Percentiles rank a stretch among this genome's conserved stretches.
Conservation (phyloP, 2,888 invertebrate species). For the Agapostemon virescens region DNA sequence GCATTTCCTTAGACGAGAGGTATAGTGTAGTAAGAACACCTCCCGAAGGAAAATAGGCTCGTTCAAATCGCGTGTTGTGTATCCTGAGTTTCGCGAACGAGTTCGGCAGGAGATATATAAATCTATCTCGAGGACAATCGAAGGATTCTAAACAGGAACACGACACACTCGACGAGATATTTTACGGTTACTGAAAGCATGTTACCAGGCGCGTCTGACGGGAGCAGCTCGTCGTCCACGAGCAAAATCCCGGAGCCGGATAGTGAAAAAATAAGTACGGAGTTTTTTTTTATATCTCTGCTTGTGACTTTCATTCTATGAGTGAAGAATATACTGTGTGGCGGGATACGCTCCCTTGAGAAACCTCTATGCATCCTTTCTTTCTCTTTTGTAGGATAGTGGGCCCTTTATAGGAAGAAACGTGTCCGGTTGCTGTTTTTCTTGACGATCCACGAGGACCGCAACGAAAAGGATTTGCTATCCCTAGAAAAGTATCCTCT, state of each 20-base stretch:
- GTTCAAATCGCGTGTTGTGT: slow-evolving; percentile 6
- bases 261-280: slow-evolving; percentile 54
- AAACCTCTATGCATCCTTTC: no score
- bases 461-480: not conserved
- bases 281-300: slow-evolving; percentile 15
- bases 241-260: slow-evolving; percentile 10
- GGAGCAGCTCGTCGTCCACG: not conserved
- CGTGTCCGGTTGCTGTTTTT: not conserved
- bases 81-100: slow-evolving; percentile 33
- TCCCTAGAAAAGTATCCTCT: not conserved
- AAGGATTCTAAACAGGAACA: slow-evolving; percentile 48
- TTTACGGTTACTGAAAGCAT: slow-evolving; percentile 35
- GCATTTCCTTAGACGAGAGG: no score
- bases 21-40: no score
- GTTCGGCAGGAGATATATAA: slow-evolving; percentile 6
- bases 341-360: slow-evolving; percentile 30
- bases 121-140: slow-evolving; percentile 25
- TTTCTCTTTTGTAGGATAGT: not conserved
- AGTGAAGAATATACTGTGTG: slow-evolving; percentile 14
- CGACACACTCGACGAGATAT: slow-evolving; percentile 46
- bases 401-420: slow-evolving; percentile 3
- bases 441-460: not conserved
- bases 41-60: not conserved
- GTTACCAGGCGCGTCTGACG: slow-evolving; percentile 23
- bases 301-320: slow-evolving; percentile 33